Evolutionary conservation across 2,797 vertebrate species (phyloP), one percentile per base, ranked within the genome.

Genomic region (Cyprinella venusta): DNA sequence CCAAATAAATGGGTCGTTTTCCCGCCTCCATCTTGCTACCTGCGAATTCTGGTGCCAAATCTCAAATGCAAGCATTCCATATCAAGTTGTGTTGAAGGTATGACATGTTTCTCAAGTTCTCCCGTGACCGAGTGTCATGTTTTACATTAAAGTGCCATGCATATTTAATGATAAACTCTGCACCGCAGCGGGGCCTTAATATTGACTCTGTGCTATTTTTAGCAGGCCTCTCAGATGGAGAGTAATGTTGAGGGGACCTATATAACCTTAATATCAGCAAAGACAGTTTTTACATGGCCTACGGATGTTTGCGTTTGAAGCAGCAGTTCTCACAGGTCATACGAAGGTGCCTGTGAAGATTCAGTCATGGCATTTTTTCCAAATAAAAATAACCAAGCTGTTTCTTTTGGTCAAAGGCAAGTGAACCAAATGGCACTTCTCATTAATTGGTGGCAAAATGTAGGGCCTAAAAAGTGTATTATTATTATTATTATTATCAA

Each of bases 231-330:
- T 79, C 84, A 76, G 76, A 86, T 65, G 77, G 87, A 86, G 78
- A 80, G 81, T 72, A 42, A 87, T 89, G 86, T 88, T 80, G 82
- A 78, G 87, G 54, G 84, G 87, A 83, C 90, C 89, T 90, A 90
- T 88, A 90, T 93, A 92, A 94, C 94, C 94, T 95, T 94, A 93
- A 92, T 90, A 92, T 93, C 93, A 89, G 89, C 81, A 79, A 89
- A 79, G 68, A 67, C 88, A 26, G 50, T 52, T 88, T 48, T 84
- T 91, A 90, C 90, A 91, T 90, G 86, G 88, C 81, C 92, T 89
- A 91, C 91, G 91, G 89, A 92, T 92, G 91, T 88, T 88, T 91
- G 91, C 1, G 89, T 89, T 91, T 65, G 79, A 87, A 92, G 93
- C 92, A 92, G 92, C 93, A 89, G 88, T 93, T 89, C 87, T 88